A percentile compares a stretch with the other conserved stretches of the same genome.
These are phyloP conservation scores for Horisme vitalbata DNA, from an alignment of 2,888 invertebrate species.

Conservation along the genomic window DNA sequence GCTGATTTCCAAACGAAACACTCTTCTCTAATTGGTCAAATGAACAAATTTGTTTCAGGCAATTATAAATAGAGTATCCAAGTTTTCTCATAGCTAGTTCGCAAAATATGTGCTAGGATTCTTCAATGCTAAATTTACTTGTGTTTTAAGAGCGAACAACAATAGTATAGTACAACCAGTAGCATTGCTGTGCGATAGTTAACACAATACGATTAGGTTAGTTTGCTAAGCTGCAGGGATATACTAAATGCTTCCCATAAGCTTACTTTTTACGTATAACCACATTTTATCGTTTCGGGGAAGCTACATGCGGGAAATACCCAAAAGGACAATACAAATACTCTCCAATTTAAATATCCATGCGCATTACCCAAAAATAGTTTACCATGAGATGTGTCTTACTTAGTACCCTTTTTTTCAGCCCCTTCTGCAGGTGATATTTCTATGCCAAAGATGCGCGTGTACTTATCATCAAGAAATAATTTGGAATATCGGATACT, in stretches of 20 bases:
- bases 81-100: too few relatives aligned
- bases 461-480: slow-evolving; percentile 6
- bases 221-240: slow-evolving; percentile 47
- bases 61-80: too few relatives aligned
- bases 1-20: too few relatives aligned
- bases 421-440: slow-evolving; percentile 20
- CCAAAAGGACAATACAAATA: slow-evolving; percentile 30
- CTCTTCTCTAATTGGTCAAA: too few relatives aligned
- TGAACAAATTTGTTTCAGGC: too few relatives aligned
- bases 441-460: slow-evolving; percentile 27
- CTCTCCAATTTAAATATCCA: slow-evolving; percentile 21
- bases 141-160: slow-evolving; percentile 19
- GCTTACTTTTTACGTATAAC: slow-evolving; percentile 22
- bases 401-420: slow-evolving; percentile 32
- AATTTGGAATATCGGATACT: slow-evolving; percentile 35
- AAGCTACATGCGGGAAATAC: slow-evolving; percentile 49
- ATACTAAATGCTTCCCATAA: slow-evolving; percentile 22
- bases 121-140: too few relatives aligned
- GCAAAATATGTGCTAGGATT: too few relatives aligned
- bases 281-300: slow-evolving; percentile 25
- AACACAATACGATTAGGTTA: slow-evolving; percentile 53
- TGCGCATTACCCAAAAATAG: slow-evolving; percentile 31
- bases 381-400: slow-evolving; percentile 22
- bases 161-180: slow-evolving; percentile 43
- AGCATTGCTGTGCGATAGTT: slow-evolving; percentile 51